Conservation (phyloP, 2,797 vertebrate species). For the Gobionotothen gibberifrons region DNA sequence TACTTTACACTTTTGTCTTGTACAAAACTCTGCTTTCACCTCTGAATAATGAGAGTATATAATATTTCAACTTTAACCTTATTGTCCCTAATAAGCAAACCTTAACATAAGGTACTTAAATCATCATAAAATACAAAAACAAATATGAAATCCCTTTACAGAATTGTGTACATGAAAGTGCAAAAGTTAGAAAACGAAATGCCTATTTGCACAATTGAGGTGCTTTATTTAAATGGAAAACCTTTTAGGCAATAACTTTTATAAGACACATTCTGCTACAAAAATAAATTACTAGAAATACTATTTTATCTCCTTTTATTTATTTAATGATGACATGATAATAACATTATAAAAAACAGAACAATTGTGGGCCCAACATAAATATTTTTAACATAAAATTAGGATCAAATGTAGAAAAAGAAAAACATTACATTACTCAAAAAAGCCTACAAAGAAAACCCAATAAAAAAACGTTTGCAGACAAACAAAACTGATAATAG, state of each 20-base stretch:
- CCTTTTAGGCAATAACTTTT: background rate
- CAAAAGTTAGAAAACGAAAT: background rate
- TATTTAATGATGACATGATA: background rate
- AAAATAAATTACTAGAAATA: background rate
- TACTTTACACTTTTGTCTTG: background rate
- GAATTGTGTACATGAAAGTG: background rate
- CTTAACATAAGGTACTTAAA: background rate
- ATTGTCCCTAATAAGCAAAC: background rate
- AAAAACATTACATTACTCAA: too few species aligned
- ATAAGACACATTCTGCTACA: background rate
- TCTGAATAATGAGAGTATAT: too few species aligned
- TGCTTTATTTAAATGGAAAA: background rate
- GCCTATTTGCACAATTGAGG: background rate
- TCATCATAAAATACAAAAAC: background rate
- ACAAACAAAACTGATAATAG: too few species aligned
- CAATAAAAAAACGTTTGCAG: too few species aligned
- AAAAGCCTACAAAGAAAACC: too few species aligned
- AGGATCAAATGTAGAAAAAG: too few species aligned
- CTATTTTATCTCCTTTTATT: background rate
- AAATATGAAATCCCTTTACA: too few species aligned
- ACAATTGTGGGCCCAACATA: too few species aligned
- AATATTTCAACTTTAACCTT: background rate
- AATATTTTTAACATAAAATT: too few species aligned
- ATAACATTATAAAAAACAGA: too few species aligned
- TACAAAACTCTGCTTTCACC: too few species aligned